These are phyloP conservation scores for Clarias gariepinus DNA, from an alignment of 2,113 vertebrate species.

Conservation along the genomic window DNA sequence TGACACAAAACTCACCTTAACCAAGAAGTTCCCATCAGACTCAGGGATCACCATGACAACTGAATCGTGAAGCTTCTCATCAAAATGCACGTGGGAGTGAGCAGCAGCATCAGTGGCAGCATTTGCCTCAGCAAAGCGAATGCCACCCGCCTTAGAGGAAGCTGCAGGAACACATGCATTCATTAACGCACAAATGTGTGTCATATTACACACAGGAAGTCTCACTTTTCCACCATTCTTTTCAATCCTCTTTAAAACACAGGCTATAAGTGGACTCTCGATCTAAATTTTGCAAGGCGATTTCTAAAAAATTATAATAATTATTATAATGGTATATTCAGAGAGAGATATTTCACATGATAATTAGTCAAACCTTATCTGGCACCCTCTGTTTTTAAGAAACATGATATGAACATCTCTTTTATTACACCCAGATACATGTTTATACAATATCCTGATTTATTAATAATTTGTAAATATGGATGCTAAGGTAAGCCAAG, in stretches of 20 bases:
- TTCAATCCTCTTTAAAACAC: background rate
- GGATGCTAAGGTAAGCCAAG: background rate
- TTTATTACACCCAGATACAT: background rate
- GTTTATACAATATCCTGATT: background rate
- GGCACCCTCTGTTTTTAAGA: background rate
- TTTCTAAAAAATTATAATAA: background rate
- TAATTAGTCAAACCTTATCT: conserved; percentile 21
- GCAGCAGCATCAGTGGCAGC: conserved; percentile 47
- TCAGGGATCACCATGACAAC: conserved; percentile 76
- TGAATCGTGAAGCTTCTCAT: conserved; percentile 78
- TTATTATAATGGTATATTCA: conserved; percentile 30
- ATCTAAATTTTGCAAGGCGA: background rate
- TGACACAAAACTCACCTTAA: conserved; percentile 69
- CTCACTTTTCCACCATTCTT: background rate
- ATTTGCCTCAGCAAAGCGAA: conserved; percentile 71
- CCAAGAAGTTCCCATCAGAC: conserved; percentile 74
- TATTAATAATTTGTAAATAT: background rate
- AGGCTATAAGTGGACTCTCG: background rate
- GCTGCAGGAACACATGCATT: conserved; percentile 52
- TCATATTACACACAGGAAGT: conserved; percentile 1
- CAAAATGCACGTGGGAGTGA: conserved; percentile 75
- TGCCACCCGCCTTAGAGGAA: conserved; percentile 66
- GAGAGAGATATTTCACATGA: background rate
- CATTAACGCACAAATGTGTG: conserved; percentile 13
- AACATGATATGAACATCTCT: background rate